phyloP scores from a whole-genome alignment of 1,140 invertebrate species.

The Pectinophora gossypiella region DNA sequence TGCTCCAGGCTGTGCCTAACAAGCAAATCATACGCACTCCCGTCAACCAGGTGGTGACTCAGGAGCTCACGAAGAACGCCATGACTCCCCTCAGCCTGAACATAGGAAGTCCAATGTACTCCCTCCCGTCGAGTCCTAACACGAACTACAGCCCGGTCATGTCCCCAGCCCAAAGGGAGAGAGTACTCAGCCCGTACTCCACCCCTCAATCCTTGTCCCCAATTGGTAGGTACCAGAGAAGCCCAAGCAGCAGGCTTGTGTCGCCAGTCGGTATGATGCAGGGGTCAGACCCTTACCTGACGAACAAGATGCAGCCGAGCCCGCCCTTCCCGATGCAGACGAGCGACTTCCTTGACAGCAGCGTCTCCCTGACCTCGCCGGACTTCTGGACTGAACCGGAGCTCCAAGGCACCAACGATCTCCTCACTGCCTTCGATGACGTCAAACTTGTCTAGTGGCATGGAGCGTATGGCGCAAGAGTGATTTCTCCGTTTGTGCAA shows the following conservation, averaged over 20 bases:
- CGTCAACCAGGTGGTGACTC: neutral
- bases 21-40: constrained; percentile 29
- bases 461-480: constrained; percentile 20
- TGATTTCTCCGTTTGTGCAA: constrained; percentile 44
- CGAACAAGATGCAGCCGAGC: constrained; percentile 56
- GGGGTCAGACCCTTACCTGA: constrained; percentile 54
- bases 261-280: constrained; percentile 45
- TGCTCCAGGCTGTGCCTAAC: constrained; percentile 36
- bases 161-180: constrained; percentile 52
- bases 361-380: constrained; percentile 31
- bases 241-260: constrained; percentile 39
- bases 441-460: constrained; percentile 42
- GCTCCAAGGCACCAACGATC: constrained; percentile 50
- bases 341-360: constrained; percentile 45
- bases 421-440: constrained; percentile 58
- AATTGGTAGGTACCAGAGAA: constrained; percentile 47
- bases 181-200: constrained; percentile 51
- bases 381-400: constrained; percentile 62
- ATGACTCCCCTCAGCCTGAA: constrained; percentile 58
- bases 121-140: constrained; percentile 52
- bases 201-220: constrained; percentile 58
- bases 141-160: constrained; percentile 47
- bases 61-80: constrained; percentile 22
- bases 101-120: constrained; percentile 54
- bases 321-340: constrained; percentile 35